These are phyloP conservation scores for Mormyrus hasselquistii DNA, from an alignment of 2,797 vertebrate species.

Conservation along the genomic window DNA sequence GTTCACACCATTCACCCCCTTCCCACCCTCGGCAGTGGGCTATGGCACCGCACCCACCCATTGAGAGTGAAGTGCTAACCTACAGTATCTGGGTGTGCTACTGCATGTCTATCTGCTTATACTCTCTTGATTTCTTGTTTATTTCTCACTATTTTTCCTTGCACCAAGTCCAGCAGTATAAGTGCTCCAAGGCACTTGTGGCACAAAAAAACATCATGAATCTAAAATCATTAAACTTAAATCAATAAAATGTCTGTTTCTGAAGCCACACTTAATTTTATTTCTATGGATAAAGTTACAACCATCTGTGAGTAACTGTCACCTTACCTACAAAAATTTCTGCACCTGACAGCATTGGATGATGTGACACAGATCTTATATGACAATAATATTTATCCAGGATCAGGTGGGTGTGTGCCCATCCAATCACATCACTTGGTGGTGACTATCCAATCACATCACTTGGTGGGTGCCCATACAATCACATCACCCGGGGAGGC, in stretches of 20 bases:
- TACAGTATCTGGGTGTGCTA: neutral
- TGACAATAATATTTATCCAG: neutral
- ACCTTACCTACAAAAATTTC: neutral
- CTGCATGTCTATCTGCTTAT: neutral
- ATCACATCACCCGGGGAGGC: neutral
- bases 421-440: neutral
- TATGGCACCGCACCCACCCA: neutral
- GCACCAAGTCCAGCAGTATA: neutral
- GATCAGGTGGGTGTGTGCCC: neutral
- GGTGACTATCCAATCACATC: neutral
- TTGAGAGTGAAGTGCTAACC: neutral
- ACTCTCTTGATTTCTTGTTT: neutral
- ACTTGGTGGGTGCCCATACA: neutral
- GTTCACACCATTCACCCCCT: neutral
- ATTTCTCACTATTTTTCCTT: neutral
- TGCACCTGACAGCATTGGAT: neutral
- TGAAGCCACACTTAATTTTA: neutral
- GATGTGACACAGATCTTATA: neutral
- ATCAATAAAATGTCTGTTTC: neutral
- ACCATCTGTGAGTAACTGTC: neutral
- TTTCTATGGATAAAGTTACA: neutral
- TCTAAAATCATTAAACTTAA: neutral
- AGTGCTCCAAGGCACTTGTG: neutral
- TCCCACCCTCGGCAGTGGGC: neutral
- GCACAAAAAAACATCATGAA: neutral